Evolutionary conservation across 64 coral and sea anemone genomes (phyloP).

Genomic region (Acropora tenuis): DNA sequence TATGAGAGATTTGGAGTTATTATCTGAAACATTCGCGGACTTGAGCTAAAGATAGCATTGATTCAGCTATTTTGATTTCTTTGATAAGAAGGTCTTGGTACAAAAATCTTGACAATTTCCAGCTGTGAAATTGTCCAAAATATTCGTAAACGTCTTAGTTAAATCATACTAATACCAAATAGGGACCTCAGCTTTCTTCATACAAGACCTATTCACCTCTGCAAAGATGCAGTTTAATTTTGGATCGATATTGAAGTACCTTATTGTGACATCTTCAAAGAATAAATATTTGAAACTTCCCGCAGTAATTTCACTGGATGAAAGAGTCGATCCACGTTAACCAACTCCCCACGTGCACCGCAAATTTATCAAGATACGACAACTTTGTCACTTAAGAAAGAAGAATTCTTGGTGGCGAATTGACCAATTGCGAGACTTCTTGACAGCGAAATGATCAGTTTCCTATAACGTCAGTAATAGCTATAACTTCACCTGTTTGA

Average conservation of each 20-base stretch:
- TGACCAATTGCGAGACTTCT: too few species aligned
- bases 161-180: not conserved
- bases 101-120: not conserved
- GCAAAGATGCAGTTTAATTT: too few species aligned
- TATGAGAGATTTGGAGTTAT: not conserved
- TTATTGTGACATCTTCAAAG: not conserved
- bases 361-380: too few species aligned
- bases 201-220: too few species aligned
- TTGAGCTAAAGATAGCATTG: not conserved
- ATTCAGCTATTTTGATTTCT: not conserved
- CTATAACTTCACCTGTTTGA: slow-evolving; percentile 70
- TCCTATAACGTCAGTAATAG: not conserved
- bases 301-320: too few species aligned
- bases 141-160: not conserved
- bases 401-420: too few species aligned
- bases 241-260: not conserved
- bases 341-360: too few species aligned
- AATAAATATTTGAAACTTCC: too few species aligned
- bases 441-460: too few species aligned
- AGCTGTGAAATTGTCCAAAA: not conserved
- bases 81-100: not conserved
- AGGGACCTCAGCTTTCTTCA: too few species aligned
- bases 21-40: not conserved
- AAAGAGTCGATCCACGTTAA: too few species aligned
- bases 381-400: too few species aligned